Conservation (phyloP, 1,140 invertebrate species). For the Drosophila biarmipes region DNA sequence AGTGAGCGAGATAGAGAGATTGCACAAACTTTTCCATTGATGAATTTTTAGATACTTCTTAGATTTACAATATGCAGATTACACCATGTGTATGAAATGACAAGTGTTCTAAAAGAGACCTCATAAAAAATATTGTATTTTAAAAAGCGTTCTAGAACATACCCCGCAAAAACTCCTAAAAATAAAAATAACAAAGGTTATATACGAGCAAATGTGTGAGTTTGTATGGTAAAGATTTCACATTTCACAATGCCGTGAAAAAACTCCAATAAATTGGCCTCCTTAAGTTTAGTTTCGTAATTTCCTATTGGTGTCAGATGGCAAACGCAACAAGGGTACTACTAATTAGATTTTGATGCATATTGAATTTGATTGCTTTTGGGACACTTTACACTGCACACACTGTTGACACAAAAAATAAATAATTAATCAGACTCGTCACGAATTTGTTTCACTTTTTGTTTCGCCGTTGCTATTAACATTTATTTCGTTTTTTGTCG, state of each 20-base stretch:
- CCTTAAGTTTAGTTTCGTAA: conserved; percentile 6
- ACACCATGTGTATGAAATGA: conserved; percentile 1
- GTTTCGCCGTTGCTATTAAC: conserved; percentile 23
- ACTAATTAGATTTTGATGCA: conserved; percentile 37
- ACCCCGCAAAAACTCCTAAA: conserved; percentile 30
- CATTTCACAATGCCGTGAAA: conserved; percentile 47
- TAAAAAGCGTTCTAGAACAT: conserved; percentile 59
- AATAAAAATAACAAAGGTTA: conserved; percentile 8
- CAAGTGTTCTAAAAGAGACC: conserved; percentile 9
- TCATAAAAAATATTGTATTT: conserved; percentile 3
- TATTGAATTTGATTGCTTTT: conserved; percentile 30
- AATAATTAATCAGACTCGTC: conserved; percentile 42
- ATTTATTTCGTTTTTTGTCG: conserved; percentile 21
- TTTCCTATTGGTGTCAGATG: conserved; percentile 11
- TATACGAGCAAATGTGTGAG: conserved; percentile 5
- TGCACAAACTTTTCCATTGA: conserved; percentile 81
- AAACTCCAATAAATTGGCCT: conserved; percentile 5
- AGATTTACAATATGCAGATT: neutral
- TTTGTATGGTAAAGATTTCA: conserved; percentile 13
- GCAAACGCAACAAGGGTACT: conserved; percentile 25
- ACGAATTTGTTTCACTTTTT: conserved; percentile 51
- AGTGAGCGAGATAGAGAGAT: conserved; percentile 54
- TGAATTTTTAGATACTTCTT: conserved; percentile 58
- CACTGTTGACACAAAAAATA: conserved; percentile 48
- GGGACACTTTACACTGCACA: conserved; percentile 57